Base-by-base conservation (phyloP, 2,888 invertebrate genomes). In the Zygogramma bicolorata region DNA sequence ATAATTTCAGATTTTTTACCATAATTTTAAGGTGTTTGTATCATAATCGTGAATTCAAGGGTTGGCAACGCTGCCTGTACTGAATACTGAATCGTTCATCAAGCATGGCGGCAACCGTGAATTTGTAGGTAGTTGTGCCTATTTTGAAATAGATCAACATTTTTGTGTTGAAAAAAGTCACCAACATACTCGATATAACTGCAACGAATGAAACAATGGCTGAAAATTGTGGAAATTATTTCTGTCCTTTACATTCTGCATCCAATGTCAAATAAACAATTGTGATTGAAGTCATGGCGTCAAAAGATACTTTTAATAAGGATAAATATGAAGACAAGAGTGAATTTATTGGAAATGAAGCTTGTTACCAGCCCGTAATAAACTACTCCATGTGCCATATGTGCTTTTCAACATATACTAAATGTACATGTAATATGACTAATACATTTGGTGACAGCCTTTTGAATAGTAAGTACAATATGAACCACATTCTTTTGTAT, bases 21-120 rank as follows among this genome's bases (percentile, higher is more conserved):
- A n/a, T n/a, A n/a, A n/a, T n/a, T n/a, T n/a, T n/a, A n/a, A n/a
- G n/a, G n/a, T n/a, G n/a, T n/a, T n/a, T n/a, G n/a, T n/a, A n/a
- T n/a, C n/a, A n/a, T n/a, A n/a, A n/a, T n/a, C n/a, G n/a, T n/a
- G n/a, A n/a, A n/a, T n/a, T n/a, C n/a, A n/a, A n/a, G n/a, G n/a
- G n/a, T n/a, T n/a, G n/a, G n/a, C n/a, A n/a, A n/a, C n/a, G n/a
- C n/a, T n/a, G n/a, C n/a, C n/a, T n/a, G n/a, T n/a, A n/a, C n/a
- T n/a, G n/a, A n/a, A n/a, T n/a, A n/a, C n/a, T n/a, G n/a, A n/a
- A n/a, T 46, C 46, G 20, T 46, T 46, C 81, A 81, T 77, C 74
- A 79, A 83, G 82, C 82, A 84, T 84, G 84, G 84, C 82, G 84
- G 81, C 79, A 82, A 80, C 80, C 80, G 79, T 81, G 80, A 77